phyloP scores from a whole-genome alignment of 1,140 invertebrate species.

The Bombus cullumanus region DNA sequence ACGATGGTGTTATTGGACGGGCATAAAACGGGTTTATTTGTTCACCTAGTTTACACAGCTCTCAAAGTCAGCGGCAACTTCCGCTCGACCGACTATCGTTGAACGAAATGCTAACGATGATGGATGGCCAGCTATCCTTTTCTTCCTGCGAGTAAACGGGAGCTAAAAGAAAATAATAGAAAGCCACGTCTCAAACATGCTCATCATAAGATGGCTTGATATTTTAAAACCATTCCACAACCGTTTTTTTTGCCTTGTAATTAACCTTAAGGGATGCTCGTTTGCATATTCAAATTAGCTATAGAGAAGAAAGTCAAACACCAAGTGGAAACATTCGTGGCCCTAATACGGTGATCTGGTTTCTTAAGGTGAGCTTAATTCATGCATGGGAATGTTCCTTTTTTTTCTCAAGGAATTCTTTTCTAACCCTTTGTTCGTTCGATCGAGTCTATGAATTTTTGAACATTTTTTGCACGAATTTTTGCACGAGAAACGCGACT shows the following conservation, averaged over 20 bases:
- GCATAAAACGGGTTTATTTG: constrained; percentile 75
- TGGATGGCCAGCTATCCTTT: constrained; percentile 71
- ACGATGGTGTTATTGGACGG: constrained; percentile 49
- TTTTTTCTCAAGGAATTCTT: not conserved
- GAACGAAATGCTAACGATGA: constrained; percentile 80
- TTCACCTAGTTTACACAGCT: constrained; percentile 74
- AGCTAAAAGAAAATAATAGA: not conserved
- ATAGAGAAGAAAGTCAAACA: not conserved
- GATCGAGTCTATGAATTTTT: not conserved
- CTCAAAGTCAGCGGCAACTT: constrained; percentile 66
- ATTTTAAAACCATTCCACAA: constrained; percentile 6
- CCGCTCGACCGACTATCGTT: constrained; percentile 67
- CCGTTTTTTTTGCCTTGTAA: not conserved
- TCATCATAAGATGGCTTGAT: not conserved
- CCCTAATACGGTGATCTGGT: constrained; percentile 4
- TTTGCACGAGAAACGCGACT: not conserved
- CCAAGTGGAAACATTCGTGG: not conserved
- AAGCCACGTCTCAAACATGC: not conserved
- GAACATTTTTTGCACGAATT: no score
- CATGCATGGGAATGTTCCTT: not conserved
- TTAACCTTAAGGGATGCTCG: not conserved
- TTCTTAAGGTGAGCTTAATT: not conserved
- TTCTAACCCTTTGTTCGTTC: not conserved
- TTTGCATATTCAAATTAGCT: constrained; percentile 27
- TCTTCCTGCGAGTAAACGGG: constrained; percentile 27